phyloP scores from a whole-genome alignment of 53 echinoderm and acorn worm species.

The Arbacia lixula region DNA sequence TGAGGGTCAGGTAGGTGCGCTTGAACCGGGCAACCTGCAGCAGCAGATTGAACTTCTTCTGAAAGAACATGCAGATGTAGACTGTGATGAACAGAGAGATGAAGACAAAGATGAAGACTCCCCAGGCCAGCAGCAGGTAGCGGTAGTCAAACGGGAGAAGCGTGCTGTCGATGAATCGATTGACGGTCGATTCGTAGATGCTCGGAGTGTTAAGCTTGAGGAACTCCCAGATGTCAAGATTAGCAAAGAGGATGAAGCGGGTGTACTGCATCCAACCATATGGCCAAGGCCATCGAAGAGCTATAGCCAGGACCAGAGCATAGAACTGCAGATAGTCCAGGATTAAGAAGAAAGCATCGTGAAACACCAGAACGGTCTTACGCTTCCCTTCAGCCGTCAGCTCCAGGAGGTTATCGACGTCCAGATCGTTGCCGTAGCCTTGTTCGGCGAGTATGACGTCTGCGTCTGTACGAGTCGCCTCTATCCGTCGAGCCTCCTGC shows the following conservation, averaged over 20 bases:
- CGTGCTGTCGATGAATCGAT: conserved; percentile 79
- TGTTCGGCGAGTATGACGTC: conserved; percentile 77
- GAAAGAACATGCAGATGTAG: conserved; percentile 87
- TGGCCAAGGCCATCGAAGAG: conserved; percentile 96
- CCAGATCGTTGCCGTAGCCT: conserved; percentile 74
- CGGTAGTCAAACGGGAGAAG: conserved; percentile 84
- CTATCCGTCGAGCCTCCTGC: conserved; percentile 73
- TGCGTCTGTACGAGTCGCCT: conserved; percentile 68
- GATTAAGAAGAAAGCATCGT: conserved; percentile 73
- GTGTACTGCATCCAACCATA: conserved; percentile 80
- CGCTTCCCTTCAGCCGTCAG: conserved; percentile 81
- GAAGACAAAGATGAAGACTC: conserved; percentile 66
- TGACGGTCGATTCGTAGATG: conserved; percentile 72
- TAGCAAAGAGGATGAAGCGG: conserved; percentile 80
- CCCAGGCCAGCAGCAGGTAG: conserved; percentile 84
- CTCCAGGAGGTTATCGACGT: conserved; percentile 72
- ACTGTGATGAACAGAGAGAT: conserved; percentile 67
- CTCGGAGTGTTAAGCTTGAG: conserved; percentile 80
- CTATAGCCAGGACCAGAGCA: conserved; percentile 85
- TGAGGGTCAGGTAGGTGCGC: conserved; percentile 74
- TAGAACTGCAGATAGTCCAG: conserved; percentile 92
- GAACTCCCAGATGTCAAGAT: conserved; percentile 95
- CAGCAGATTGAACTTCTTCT: conserved; percentile 89
- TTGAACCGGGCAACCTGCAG: conserved; percentile 81
- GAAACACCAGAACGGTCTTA: conserved; percentile 77